A percentile compares a stretch with the other conserved stretches of the same genome.
Conservation (phyloP, 2,113 vertebrate species). For the Lipophrys pholis region DNA sequence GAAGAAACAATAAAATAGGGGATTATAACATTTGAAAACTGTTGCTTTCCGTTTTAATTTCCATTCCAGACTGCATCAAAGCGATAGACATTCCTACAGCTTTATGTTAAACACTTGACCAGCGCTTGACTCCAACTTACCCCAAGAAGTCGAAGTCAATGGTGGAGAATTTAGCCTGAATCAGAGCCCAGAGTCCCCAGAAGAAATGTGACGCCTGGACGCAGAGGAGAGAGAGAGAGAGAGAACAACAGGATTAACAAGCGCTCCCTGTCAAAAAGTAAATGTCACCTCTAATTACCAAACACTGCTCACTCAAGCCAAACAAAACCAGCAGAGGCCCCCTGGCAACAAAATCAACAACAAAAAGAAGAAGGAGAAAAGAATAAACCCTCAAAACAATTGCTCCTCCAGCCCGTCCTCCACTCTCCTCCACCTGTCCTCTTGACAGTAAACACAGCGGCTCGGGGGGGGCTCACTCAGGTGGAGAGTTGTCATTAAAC, state of each 20-base stretch:
- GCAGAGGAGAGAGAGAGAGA: conserved; percentile 22
- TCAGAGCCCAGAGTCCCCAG: conserved; percentile 98
- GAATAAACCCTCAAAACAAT: conserved; percentile 48
- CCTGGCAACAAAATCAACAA: conserved; percentile 38
- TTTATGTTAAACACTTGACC: too few relatives aligned
- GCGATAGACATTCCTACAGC: too few relatives aligned
- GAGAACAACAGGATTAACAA: conserved; percentile 25
- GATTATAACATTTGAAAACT: too few relatives aligned
- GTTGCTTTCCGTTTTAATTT: too few relatives aligned
- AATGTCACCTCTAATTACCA: conserved; percentile 40
- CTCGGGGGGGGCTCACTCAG: conserved; percentile 11
- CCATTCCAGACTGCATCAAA: too few relatives aligned
- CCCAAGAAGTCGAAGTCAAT: conserved; percentile 98
- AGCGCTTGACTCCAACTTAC: conserved; percentile 78
- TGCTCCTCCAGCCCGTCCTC: conserved; percentile 42
- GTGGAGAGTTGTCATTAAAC: conserved; percentile 6
- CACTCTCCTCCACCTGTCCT: conserved; percentile 39
- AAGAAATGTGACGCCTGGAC: conserved; percentile 97
- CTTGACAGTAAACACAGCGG: conserved; percentile 58
- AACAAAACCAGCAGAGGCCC: conserved; percentile 17
- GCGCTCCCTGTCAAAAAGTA: conserved; percentile 2
- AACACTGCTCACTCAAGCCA: conserved; percentile 34
- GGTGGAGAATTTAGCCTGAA: conserved; percentile 97
- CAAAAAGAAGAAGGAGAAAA: neutral
- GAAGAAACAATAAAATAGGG: too few relatives aligned